phyloP scores from a whole-genome alignment of 2,797 vertebrate genomes.

The Eupleurogrammus muticus region DNA sequence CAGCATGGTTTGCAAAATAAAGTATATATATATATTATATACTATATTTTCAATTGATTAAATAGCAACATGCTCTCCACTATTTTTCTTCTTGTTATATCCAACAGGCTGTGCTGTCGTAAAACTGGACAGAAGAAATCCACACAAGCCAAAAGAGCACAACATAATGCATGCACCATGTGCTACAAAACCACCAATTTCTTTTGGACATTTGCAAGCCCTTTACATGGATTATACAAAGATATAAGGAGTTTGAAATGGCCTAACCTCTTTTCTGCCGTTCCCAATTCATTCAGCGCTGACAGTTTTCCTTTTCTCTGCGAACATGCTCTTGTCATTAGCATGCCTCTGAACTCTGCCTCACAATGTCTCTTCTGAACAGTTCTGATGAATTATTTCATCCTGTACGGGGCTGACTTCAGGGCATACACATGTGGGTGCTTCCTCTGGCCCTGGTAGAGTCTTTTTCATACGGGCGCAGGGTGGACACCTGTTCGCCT shows the following conservation, averaged over 20 bases:
- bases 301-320: slow-evolving; percentile 64
- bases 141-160: slow-evolving; percentile 27
- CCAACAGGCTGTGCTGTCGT: slow-evolving; percentile 26
- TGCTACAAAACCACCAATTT: slow-evolving; percentile 65
- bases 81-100: slow-evolving; percentile 15
- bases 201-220: slow-evolving; percentile 59
- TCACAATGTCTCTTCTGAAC: slow-evolving; percentile 76
- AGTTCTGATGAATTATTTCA: slow-evolving; percentile 81
- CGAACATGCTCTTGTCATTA: slow-evolving; percentile 82
- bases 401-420: slow-evolving; percentile 76
- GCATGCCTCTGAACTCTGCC: slow-evolving; percentile 81
- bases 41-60: slow-evolving; percentile 20
- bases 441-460: slow-evolving; percentile 77
- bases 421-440: slow-evolving; percentile 86
- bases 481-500: slow-evolving; percentile 83
- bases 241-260: slow-evolving; percentile 59
- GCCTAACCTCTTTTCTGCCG: slow-evolving; percentile 66
- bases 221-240: slow-evolving; percentile 58
- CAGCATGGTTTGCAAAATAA: slow-evolving; percentile 22
- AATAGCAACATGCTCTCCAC: slow-evolving; percentile 22
- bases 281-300: slow-evolving; percentile 71
- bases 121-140: slow-evolving; percentile 17
- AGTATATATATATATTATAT: slow-evolving; percentile 18
- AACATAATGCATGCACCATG: slow-evolving; percentile 46
- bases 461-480: slow-evolving; percentile 76